Percentiles rank a stretch among this genome's conserved stretches.
These are phyloP conservation scores for Melanotus villosus DNA, from an alignment of 2,888 invertebrate genomes.

Conservation along the genomic window DNA sequence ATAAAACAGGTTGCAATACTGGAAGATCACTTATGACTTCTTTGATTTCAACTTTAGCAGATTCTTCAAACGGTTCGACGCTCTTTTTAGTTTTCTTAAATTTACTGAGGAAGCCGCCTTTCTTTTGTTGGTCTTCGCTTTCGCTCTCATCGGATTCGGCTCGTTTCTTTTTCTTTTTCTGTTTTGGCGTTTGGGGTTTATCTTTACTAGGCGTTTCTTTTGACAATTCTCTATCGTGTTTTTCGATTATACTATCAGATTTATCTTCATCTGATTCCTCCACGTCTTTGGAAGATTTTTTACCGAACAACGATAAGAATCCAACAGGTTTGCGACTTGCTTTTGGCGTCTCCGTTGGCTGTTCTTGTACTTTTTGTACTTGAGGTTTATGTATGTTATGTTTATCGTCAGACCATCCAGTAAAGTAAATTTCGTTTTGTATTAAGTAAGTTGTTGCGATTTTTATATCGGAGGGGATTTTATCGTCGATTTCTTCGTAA, in stretches of 20 bases:
- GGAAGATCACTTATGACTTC: background rate
- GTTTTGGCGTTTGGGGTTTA: conserved; percentile 34
- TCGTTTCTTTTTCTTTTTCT: conserved; percentile 38
- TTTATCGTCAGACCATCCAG: conserved; percentile 59
- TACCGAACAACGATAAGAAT: conserved; percentile 61
- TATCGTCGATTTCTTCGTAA: conserved; percentile 58
- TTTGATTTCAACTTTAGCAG: background rate
- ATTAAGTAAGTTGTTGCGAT: conserved; percentile 60
- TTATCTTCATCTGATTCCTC: conserved; percentile 59
- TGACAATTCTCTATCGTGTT: conserved; percentile 63
- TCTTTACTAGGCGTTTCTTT: conserved; percentile 54
- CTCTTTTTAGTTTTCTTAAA: conserved; percentile 42
- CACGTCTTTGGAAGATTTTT: conserved; percentile 62
- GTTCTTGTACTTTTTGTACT: conserved; percentile 37
- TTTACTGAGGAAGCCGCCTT: conserved; percentile 53
- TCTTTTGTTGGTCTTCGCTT: conserved; percentile 49
- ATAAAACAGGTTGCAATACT: conserved; percentile 19
- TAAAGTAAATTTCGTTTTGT: conserved; percentile 61
- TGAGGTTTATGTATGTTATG: conserved; percentile 53
- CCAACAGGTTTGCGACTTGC: conserved; percentile 58
- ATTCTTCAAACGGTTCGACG: conserved; percentile 11
- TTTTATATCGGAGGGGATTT: conserved; percentile 52
- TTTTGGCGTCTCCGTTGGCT: conserved; percentile 56
- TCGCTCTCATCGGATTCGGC: conserved; percentile 51
- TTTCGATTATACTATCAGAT: conserved; percentile 61